phyloP scores from a whole-genome alignment of 2,888 invertebrate genomes.

The Tuberolachnus salignus region DNA sequence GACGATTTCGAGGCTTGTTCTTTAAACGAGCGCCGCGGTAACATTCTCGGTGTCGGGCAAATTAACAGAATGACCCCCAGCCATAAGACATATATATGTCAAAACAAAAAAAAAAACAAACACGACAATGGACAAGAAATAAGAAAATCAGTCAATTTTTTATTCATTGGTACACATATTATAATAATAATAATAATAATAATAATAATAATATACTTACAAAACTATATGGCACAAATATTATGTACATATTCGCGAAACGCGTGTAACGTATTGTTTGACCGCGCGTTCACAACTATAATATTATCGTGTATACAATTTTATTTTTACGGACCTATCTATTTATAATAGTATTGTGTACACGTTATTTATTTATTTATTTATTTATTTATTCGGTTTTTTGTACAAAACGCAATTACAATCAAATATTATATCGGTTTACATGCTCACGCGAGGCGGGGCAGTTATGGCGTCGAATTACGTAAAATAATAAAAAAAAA shows the following conservation, averaged over 20 bases:
- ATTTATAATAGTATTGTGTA: no score
- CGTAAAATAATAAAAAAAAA: neutral
- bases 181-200: neutral
- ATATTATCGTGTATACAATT: neutral
- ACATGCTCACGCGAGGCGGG: no score
- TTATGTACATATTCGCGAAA: slow-evolving; percentile 35
- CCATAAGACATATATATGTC: no score
- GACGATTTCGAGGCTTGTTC: no score
- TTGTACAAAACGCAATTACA: neutral
- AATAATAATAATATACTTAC: slow-evolving; percentile 27
- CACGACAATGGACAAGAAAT: slow-evolving; percentile 19
- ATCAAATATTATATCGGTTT: neutral
- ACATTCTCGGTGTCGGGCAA: no score
- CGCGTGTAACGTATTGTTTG: neutral
- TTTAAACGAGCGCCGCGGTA: no score
- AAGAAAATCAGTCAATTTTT: slow-evolving; percentile 55
- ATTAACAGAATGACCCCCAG: no score
- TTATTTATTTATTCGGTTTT: neutral
- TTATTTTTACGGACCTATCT: no score
- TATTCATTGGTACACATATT: slow-evolving; percentile 49
- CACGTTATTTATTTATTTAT: neutral
- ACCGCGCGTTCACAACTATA: neutral
- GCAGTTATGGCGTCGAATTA: no score
- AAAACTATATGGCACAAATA: slow-evolving; percentile 55
- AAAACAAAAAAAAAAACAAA: neutral